phyloP scores from a whole-genome alignment of 2,888 invertebrate species.

The Acanthopleura granulata region DNA sequence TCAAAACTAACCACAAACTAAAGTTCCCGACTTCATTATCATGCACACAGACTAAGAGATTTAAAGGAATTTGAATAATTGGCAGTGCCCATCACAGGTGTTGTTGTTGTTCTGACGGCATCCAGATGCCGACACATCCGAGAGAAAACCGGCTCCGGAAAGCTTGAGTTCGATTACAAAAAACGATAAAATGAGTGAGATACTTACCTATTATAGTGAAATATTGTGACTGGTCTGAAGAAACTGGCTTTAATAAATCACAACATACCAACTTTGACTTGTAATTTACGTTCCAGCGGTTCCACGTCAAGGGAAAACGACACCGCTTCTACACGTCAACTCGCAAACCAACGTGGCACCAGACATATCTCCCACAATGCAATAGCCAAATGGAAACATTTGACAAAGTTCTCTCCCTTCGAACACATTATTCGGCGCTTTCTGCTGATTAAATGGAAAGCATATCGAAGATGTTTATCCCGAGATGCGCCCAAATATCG shows the following conservation, averaged over 20 bases:
- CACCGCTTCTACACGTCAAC: not conserved
- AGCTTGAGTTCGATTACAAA: not conserved
- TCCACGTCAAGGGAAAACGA: conserved; percentile 2
- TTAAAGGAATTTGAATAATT: no score
- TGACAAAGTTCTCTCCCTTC: not conserved
- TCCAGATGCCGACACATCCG: no score
- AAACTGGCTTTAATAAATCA: not conserved
- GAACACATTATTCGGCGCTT: not conserved
- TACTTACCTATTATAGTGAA: not conserved
- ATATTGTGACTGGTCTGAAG: not conserved
- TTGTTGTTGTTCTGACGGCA: no score
- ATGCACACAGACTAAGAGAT: no score
- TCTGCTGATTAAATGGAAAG: no score
- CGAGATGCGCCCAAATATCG: no score
- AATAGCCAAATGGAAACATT: not conserved
- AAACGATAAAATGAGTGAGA: not conserved
- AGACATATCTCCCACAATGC: not conserved
- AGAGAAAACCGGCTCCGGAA: not conserved
- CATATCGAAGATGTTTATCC: no score
- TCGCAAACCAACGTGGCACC: conserved; percentile 1
- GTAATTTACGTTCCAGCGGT: not conserved
- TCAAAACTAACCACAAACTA: no score
- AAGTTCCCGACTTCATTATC: no score
- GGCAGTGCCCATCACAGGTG: no score
- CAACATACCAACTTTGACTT: not conserved